Evolutionary conservation across 2,888 invertebrate species (phyloP), one percentile per base, ranked within the genome.

Genomic region (Archips xylosteana): DNA sequence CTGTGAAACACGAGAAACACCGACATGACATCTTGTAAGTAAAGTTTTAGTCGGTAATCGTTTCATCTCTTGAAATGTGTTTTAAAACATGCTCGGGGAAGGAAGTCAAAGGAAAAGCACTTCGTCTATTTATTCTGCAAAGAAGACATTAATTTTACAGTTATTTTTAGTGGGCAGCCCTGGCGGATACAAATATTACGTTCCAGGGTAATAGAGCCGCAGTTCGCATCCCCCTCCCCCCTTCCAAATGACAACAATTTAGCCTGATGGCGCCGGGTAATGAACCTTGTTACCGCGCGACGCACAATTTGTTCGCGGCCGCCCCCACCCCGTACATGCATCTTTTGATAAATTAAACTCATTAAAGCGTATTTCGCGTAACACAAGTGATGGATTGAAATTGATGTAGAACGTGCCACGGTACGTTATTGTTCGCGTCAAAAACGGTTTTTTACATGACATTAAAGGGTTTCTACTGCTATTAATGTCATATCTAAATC

Each of bases 171-270:
- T 49, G 49, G n/a, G n/a, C 51, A 23, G 51, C 51, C 51, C 13
- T 23, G 51, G 51, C 51, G 51, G 51, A 54, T 54, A 15, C 15
- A 9, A 54, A 54, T 54, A 54, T 54, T 54, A 54, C 51, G 45
- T 13, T 36, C 45, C 34, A 6, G 47, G 13, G 60, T 60, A 47
- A 59, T 15, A n/a, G 60, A 60, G 47, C 47, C 23, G 42, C 47
- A 47, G 49, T 49, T 32, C 60, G 54, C 54, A 54, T 15, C 54
- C 9, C 8, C 15, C 54, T 15, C 49, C 60, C 9, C 49, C 1
- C 70, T 66, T 45, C 51, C 42, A 71, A 61, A 54, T 51, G 71
- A 51, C 66, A 45, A 61, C 66, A 63, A 70, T 70, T 70, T 64
- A 45, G 57, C 59, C 9, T 47, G 71, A 66, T 34, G 60, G 60